Evolutionary conservation across 2,888 invertebrate genomes (phyloP).

Genomic region (Lycocerus yunnanus): DNA sequence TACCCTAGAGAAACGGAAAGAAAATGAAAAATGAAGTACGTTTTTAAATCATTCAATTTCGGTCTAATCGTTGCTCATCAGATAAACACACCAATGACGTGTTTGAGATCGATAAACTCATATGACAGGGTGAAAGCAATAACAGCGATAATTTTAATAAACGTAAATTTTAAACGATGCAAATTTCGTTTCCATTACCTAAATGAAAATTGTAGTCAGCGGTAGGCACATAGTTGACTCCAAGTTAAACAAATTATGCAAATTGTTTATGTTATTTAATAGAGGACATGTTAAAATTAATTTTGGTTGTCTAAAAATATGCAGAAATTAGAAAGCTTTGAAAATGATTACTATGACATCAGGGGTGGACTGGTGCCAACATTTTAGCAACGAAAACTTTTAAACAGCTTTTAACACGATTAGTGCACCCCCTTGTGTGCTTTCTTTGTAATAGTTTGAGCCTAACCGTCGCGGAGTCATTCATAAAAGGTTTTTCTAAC

Average conservation of each 20-base stretch:
- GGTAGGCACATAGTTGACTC: not conserved
- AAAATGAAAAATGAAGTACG: not conserved
- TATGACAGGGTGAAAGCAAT: not conserved
- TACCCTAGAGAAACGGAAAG: not conserved
- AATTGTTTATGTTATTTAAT: not conserved
- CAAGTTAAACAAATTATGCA: not conserved
- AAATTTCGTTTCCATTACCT: not conserved
- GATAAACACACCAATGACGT: not conserved
- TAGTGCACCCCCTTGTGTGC: too few species aligned
- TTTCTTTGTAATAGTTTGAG: too few species aligned
- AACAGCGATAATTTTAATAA: not conserved
- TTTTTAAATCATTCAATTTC: not conserved
- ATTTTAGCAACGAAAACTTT: too few species aligned
- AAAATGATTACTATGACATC: too few species aligned
- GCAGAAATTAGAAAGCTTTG: not conserved
- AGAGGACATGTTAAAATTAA: not conserved
- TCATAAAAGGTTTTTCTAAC: too few species aligned
- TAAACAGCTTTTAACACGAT: too few species aligned
- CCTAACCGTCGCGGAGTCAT: too few species aligned
- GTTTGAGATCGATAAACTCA: not conserved
- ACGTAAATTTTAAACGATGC: not conserved
- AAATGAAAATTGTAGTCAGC: not conserved
- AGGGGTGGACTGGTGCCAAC: too few species aligned
- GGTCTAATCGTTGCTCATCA: not conserved
- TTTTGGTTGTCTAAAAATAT: not conserved